Evolutionary conservation across 2,888 invertebrate species (phyloP), one percentile per base, ranked within the genome.

Genomic region (Pollenia amentaria): DNA sequence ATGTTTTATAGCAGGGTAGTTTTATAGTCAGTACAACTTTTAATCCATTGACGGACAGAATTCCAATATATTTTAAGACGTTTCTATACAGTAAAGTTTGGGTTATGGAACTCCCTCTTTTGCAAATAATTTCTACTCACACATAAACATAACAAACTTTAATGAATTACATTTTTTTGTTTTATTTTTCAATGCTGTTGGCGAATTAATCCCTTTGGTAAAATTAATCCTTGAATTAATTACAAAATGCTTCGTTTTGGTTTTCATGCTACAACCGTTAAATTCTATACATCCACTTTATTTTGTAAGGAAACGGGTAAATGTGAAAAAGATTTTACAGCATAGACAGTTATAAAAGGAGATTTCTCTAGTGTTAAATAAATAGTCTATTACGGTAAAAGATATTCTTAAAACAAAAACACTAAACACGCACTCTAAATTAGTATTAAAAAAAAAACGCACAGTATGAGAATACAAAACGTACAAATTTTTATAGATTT

Each of bases 161-260:
- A 29, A n/a, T 21, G 7, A 7, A 14, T 11, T 46, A 16, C 8
- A 51, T 60, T 69, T 51, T 77, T 48, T 16, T 42, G 16, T 62
- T 12, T 46, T 21, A 57, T 57, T 85, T 62, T 72, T 51, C 51
- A 62, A 18, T 85, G 72, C 65, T 85, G 76, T 72, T 82, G 65
- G 62, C 62, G 73, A 87, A 88, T 87, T 87, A 88, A 78, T 88
- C 88, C 80, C 88, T 57, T 87, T 81, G 85, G 88, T 87, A 81
- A 87, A 83, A 88, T 88, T 87, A 88, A 88, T 88, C 87, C 87
- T 77, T 84, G 87, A 88, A 88, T 88, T 88, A 88, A 88, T 88
- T 88, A 85, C 88, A 57, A 84, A 77, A 84, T 53, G 67, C 69
- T 82, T 67, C 57, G 64, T 67, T 51, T 80, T 73, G 62, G 42